phyloP scores from a whole-genome alignment of 2,113 vertebrate genomes.

The Thymallus thymallus region DNA sequence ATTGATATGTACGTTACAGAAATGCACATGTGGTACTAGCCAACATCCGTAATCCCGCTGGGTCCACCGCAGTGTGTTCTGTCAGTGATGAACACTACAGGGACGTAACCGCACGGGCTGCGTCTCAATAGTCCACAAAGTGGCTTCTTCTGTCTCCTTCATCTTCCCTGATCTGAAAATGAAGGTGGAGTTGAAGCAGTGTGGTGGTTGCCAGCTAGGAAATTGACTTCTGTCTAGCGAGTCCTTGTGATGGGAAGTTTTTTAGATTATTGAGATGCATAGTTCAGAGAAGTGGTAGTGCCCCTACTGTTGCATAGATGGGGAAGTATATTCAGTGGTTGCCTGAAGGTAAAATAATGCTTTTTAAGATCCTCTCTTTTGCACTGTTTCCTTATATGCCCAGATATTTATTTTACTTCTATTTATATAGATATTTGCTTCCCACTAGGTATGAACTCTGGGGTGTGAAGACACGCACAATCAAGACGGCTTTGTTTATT shows the following conservation, averaged over 20 bases:
- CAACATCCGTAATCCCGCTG: constrained; percentile 11
- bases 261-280: neutral
- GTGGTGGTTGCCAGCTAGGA: neutral
- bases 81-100: constrained; percentile 4
- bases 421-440: constrained; percentile 60
- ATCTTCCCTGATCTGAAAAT: neutral
- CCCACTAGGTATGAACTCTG: no score
- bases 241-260: no score
- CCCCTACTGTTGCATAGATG: constrained; percentile 31
- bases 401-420: constrained; percentile 46
- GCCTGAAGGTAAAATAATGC: neutral
- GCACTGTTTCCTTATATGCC: constrained; percentile 14
- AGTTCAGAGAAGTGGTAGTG: constrained; percentile 33
- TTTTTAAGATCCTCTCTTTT: neutral
- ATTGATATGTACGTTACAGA: constrained; percentile 1
- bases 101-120: no score
- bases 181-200: neutral
- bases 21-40: constrained; percentile 34
- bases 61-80: neutral
- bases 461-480: no score
- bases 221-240: no score
- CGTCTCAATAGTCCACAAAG: no score
- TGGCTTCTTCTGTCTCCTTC: no score
- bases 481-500: no score
- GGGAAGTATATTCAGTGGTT: constrained; percentile 17